Conservation (phyloP, 37 sponge, comb jelly and placozoan species). For the Halichondria panicea region DNA sequence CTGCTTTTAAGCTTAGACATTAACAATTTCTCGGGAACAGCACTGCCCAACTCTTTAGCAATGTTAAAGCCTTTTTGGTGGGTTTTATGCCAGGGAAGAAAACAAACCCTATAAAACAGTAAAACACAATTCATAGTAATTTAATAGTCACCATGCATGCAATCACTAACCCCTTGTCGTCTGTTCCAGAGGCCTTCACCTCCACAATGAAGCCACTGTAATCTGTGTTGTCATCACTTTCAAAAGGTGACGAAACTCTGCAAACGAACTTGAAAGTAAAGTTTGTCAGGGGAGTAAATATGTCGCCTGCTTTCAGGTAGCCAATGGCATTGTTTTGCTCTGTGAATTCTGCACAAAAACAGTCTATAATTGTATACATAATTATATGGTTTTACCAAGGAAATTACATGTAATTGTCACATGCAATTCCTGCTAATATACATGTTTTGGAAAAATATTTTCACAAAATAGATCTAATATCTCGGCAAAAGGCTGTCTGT, state of each 20-base stretch:
- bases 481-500: too few species aligned
- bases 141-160: background rate
- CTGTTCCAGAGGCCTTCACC: background rate
- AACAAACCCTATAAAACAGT: background rate
- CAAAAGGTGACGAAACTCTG: background rate
- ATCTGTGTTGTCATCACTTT: background rate
- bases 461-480: too few species aligned
- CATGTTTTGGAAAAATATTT: too few species aligned
- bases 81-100: conserved; percentile 7
- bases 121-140: background rate
- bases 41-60: background rate
- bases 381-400: too few species aligned
- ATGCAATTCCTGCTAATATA: too few species aligned
- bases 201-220: conserved; percentile 4
- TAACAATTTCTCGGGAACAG: background rate
- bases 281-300: conserved; percentile 2
- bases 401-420: too few species aligned
- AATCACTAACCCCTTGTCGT: background rate
- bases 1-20: background rate
- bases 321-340: conserved; percentile 2
- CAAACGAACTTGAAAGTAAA: background rate
- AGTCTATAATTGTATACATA: too few species aligned
- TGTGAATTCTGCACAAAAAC: background rate
- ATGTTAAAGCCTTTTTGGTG: background rate
- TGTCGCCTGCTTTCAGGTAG: background rate